Base-by-base conservation (phyloP, 2,797 vertebrate genomes). In the Tangara arthus region DNA sequence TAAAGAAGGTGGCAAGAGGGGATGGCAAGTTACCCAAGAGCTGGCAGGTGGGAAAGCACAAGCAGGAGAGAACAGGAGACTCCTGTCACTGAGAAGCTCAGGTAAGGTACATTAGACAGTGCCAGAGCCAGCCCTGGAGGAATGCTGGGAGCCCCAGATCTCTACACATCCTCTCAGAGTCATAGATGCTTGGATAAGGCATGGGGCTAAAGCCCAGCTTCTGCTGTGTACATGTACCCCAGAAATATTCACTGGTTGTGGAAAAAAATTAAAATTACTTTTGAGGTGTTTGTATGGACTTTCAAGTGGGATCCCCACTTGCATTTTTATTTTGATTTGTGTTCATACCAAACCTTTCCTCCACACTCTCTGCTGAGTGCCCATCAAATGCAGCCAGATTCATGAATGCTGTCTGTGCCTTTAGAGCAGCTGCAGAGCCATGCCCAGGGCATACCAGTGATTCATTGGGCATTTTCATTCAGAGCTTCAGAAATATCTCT, bases 391-490 rank as follows among this genome's bases (percentile, higher is more conserved):
- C 13, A 60, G 39, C 27, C 53, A 76, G 41, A 50, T 32, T 37
- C 24, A 10, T 12, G 13, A 76, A 39, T 2, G 0, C 2, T 57
- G 19, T 15, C 56, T 60, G 49, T 70, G 56, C 32, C 63, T 76
- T 46, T 21, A 37, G 49, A 6, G 1, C 52, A 70, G 47, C 22
- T 44, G 39, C 0, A 2, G 83, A 84, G 34, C 56, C 49, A 11
- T 49, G 64, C 27, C 55, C 42, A 61, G n/a, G 20, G 9, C 1
- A 0, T 22, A 24, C 24, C 53, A 39, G 10, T 0, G 0, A 32
- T 50, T 35, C 37, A 35, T 35, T 35, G 35, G 35, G 35, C 15
- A 34, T 17, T 66, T 30, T 21, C 7, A 0, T 49, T 61, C 57
- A 26, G 22, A 85, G 35, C 24, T 49, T 72, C 79, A 46, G 26